phyloP scores from a whole-genome alignment of 2,888 invertebrate genomes.

The Strigamia maritima region DNA sequence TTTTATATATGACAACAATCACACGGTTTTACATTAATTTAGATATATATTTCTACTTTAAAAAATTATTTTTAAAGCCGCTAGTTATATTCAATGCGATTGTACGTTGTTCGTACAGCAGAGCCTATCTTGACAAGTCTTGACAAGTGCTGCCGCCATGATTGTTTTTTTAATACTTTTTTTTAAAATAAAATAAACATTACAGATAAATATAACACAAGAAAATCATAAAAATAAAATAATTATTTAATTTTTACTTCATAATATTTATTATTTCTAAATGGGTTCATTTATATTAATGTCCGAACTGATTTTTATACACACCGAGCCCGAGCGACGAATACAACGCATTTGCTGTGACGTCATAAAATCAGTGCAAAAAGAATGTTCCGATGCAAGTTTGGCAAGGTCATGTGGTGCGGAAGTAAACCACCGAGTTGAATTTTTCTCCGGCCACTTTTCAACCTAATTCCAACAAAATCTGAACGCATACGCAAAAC shows the following conservation, averaged over 20 bases:
- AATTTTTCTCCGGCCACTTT: not conserved
- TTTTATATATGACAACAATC: too few species aligned
- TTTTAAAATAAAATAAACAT: not conserved
- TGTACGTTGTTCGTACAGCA: not conserved
- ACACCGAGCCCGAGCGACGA: not conserved
- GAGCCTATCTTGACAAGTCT: not conserved
- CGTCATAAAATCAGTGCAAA: not conserved
- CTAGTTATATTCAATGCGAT: not conserved
- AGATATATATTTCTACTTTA: too few species aligned
- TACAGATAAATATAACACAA: not conserved
- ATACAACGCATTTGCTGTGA: not conserved
- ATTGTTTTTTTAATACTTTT: not conserved
- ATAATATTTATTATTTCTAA: too few species aligned
- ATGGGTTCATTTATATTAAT: too few species aligned
- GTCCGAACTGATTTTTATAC: too few species aligned
- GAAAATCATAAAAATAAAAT: too few species aligned
- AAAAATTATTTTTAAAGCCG: not conserved
- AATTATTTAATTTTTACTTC: too few species aligned
- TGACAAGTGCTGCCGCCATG: not conserved
- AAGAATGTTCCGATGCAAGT: not conserved
- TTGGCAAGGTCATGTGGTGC: slow-evolving; percentile 4
- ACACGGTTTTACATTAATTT: too few species aligned
- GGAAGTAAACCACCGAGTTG: not conserved
- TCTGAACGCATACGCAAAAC: not conserved
- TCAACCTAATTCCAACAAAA: not conserved